These are phyloP conservation scores for Chorisops tibialis DNA, from an alignment of 2,888 invertebrate genomes.

Conservation along the genomic window DNA sequence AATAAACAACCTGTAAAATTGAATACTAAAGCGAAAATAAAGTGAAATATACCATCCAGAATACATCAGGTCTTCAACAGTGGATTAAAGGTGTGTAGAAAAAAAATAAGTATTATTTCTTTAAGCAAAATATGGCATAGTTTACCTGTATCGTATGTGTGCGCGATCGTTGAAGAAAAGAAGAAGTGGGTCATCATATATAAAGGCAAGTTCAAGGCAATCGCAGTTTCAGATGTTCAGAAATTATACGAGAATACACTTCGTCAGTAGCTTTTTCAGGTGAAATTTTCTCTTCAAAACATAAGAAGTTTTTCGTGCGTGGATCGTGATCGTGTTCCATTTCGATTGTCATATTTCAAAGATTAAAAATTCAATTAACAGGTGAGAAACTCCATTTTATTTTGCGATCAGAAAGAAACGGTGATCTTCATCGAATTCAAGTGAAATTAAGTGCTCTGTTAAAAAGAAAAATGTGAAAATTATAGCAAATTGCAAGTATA, in stretches of 20 bases:
- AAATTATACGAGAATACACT: conserved; percentile 37
- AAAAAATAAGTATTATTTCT: not conserved
- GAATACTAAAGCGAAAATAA: not conserved
- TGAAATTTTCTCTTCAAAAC: not conserved
- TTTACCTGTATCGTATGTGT: too few relatives aligned
- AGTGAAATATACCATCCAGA: too few relatives aligned
- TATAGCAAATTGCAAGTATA: conserved; percentile 20
- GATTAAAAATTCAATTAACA: not conserved
- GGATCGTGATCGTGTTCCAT: not conserved
- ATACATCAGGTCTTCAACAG: conserved; percentile 1
- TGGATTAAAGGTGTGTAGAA: too few relatives aligned
- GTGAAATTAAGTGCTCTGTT: not conserved
- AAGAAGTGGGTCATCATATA: conserved; percentile 76
- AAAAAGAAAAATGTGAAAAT: conserved; percentile 10
- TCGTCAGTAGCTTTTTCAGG: conserved; percentile 6
- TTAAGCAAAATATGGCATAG: too few relatives aligned
- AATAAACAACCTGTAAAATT: too few relatives aligned
- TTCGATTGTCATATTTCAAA: not conserved
- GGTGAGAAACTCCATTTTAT: conserved; percentile 11
- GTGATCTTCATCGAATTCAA: conserved; percentile 7
- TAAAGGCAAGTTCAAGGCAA: conserved; percentile 80
- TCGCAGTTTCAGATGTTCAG: conserved; percentile 57
- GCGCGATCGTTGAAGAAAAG: conserved; percentile 3
- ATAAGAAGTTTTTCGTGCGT: not conserved
- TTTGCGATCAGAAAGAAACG: conserved; percentile 13